Percentiles rank a stretch among this genome's conserved stretches.
phyloP scores from a whole-genome alignment of 2,797 vertebrate species.

The Philypnodon macrostomus region DNA sequence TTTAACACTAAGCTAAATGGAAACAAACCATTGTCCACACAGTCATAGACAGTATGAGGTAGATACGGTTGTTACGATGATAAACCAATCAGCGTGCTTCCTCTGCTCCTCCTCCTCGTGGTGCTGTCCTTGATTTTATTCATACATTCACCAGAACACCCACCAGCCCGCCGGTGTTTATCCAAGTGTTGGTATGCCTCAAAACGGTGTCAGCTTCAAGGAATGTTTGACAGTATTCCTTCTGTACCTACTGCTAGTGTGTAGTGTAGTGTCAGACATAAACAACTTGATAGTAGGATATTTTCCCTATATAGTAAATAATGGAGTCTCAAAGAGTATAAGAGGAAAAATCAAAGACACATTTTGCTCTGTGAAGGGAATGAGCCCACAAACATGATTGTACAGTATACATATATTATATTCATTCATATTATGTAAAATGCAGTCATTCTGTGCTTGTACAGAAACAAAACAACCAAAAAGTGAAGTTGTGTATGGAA shows the following conservation, averaged over 20 bases:
- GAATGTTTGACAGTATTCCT: constrained; percentile 8
- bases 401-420: too few species aligned
- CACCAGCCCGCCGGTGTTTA: constrained; percentile 21
- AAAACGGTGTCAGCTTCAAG: constrained; percentile 15
- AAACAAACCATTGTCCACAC: not conserved
- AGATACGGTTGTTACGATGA: constrained; percentile 13
- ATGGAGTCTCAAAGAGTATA: too few species aligned
- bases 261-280: constrained; percentile 17
- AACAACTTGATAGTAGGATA: not conserved
- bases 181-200: constrained; percentile 26
- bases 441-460: too few species aligned
- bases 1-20: constrained; percentile 17
- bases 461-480: too few species aligned
- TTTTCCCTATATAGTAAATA: not conserved
- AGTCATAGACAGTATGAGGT: too few species aligned
- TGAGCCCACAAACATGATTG: too few species aligned
- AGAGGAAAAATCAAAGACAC: too few species aligned
- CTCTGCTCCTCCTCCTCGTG: not conserved
- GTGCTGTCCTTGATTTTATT: constrained; percentile 29
- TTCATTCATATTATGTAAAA: too few species aligned
- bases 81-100: constrained; percentile 18
- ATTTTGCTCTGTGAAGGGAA: too few species aligned
- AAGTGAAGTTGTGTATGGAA: too few species aligned
- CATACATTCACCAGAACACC: constrained; percentile 17
- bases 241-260: constrained; percentile 28